A percentile compares a stretch with the other conserved stretches of the same genome.
These are phyloP conservation scores for Hassar affinis DNA, from an alignment of 2,113 vertebrate species.

Conservation along the genomic window DNA sequence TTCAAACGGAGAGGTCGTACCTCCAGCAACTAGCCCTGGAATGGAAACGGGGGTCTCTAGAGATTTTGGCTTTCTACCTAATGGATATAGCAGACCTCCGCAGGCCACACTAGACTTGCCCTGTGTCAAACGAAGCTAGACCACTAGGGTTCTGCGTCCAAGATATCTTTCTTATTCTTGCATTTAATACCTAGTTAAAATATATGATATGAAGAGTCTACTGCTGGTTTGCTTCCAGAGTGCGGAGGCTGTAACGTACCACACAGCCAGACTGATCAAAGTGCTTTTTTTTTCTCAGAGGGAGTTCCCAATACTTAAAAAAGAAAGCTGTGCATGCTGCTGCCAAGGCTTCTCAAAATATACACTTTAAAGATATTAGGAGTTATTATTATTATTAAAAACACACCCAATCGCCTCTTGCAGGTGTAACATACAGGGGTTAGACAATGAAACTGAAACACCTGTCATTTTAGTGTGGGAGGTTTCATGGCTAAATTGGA, in stretches of 20 bases:
- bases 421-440: too few species aligned
- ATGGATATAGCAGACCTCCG: slow-evolving; percentile 66
- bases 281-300: not conserved
- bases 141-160: slow-evolving; percentile 34
- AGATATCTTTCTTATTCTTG: slow-evolving; percentile 46
- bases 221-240: slow-evolving; percentile 20
- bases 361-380: slow-evolving; percentile 23
- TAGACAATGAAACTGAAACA: too few species aligned
- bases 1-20: not conserved
- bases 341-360: slow-evolving; percentile 23
- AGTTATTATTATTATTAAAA: too few species aligned
- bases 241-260: slow-evolving; percentile 22
- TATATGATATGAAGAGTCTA: slow-evolving; percentile 43
- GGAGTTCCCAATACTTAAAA: slow-evolving; percentile 28
- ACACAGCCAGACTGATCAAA: slow-evolving; percentile 28
- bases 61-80: slow-evolving; percentile 46
- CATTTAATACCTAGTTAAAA: slow-evolving; percentile 55
- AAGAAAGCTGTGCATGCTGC: not conserved
- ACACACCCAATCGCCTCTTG: not conserved
- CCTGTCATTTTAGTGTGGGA: too few species aligned
- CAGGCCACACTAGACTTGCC: slow-evolving; percentile 58
- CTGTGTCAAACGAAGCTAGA: slow-evolving; percentile 57
- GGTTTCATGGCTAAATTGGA: too few species aligned
- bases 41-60: not conserved
- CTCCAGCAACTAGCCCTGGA: not conserved